A percentile compares a stretch with the other conserved stretches of the same genome.
phyloP scores from a whole-genome alignment of 1,140 invertebrate genomes.

The Papilio polytes region DNA sequence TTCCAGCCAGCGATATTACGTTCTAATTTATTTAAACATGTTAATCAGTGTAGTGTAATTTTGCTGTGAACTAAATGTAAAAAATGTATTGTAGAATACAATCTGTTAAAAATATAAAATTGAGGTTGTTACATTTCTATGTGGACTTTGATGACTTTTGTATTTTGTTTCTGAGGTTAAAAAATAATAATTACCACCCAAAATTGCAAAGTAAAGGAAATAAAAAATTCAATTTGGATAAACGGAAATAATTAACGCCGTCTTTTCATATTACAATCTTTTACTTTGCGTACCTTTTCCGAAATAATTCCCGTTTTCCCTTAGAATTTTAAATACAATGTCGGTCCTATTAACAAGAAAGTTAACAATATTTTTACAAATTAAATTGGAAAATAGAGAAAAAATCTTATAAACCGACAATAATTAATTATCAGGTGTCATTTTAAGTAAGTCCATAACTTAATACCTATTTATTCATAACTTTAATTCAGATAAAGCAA shows the following conservation, averaged over 20 bases:
- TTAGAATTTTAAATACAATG: neutral
- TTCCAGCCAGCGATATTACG: neutral
- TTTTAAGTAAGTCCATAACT: neutral
- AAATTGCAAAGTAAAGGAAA: neutral
- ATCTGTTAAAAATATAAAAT: neutral
- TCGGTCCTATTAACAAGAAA: neutral
- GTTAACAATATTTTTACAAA: neutral
- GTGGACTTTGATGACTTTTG: neutral
- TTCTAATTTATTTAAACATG: neutral
- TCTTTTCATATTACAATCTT: constrained; percentile 9
- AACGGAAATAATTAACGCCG: constrained; percentile 1
- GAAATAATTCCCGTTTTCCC: neutral
- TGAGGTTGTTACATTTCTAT: neutral
- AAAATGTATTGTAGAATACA: neutral
- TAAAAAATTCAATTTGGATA: neutral
- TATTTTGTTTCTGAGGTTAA: neutral
- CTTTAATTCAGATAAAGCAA: neutral
- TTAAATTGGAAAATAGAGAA: neutral
- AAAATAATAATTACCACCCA: neutral
- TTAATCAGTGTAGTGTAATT: neutral
- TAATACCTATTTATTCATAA: neutral
- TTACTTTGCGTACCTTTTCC: neutral
- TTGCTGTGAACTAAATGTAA: neutral
- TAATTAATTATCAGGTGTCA: neutral
- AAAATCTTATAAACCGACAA: neutral